Base-by-base conservation (phyloP, 1,140 invertebrate species). In the Drosophila setifemur region DNA sequence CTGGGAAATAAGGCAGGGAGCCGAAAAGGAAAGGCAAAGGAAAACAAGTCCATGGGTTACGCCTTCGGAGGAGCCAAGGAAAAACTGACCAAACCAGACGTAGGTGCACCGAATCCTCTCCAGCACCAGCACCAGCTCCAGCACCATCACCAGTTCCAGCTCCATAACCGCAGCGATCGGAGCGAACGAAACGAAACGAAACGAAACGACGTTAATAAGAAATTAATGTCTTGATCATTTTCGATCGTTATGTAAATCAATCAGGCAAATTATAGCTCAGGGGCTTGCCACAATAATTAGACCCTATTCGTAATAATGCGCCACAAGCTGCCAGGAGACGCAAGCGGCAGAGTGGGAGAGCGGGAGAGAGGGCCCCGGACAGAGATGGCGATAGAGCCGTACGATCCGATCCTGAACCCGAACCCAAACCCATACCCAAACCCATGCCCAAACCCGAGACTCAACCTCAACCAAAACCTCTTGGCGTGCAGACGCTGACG, bases 171-270 rank as follows among this genome's bases (percentile, higher is more conserved):
- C n/a, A 37, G 14, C 18, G 14, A 35, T 18, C 25, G 54, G 42
- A 35, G 23, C 19, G 29, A 31, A 23, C 23, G 28, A 54, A 14
- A n/a, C n/a, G 48, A 43, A 72, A 26, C 73, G 58, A 73, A n/a
- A 73, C 78, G 52, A 73, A 78, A 57, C 82, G 58, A 86, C 88
- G 88, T 89, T 89, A 89, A 89, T 89, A 89, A 89, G 88, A 89
- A 89, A 89, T 88, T 89, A 89, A 89, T 89, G 88, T 89, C 88
- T 89, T 89, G 88, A 89, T 89, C 88, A 89, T 89, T 89, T 89
- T 89, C 88, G 83, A 89, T 89, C 88, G 88, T 89, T 89, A 89
- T 89, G 88, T 89, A 89, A 89, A 89, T 89, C 88, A 89, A 89
- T 89, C 88, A 89, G 88, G 88, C 83, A 89, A 89, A 89, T 89